phyloP scores from a whole-genome alignment of 2,888 invertebrate genomes.

The Fragum fragum region DNA sequence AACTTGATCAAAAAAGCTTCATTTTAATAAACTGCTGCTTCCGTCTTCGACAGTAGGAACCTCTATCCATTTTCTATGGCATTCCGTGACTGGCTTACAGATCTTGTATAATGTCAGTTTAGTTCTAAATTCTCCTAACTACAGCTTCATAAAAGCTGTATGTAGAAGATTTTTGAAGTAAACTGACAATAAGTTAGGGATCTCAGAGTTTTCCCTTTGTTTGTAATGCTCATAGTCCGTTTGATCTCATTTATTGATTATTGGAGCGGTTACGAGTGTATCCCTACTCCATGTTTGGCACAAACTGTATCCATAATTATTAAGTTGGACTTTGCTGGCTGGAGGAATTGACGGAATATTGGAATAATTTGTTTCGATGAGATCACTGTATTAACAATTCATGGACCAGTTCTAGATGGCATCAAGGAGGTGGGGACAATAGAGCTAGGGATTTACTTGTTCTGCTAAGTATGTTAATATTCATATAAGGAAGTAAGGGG shows the following conservation, averaged over 20 bases:
- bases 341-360: slow-evolving; percentile 57
- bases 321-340: slow-evolving; percentile 63
- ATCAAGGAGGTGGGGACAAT: slow-evolving; percentile 17
- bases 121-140: neutral
- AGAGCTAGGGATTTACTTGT: slow-evolving; percentile 11
- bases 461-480: slow-evolving; percentile 10
- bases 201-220: slow-evolving; percentile 49
- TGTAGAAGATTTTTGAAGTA: neutral
- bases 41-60: slow-evolving; percentile 2
- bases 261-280: slow-evolving; percentile 58
- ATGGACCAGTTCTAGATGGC: slow-evolving; percentile 39
- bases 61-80: slow-evolving; percentile 17
- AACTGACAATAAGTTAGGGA: slow-evolving; percentile 30
- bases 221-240: slow-evolving; percentile 61
- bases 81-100: slow-evolving; percentile 37
- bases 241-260: slow-evolving; percentile 65
- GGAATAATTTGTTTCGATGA: slow-evolving; percentile 68
- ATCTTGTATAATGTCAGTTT: slow-evolving; percentile 26
- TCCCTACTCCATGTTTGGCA: slow-evolving; percentile 54
- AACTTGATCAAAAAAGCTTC: slow-evolving; percentile 24
- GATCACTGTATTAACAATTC: slow-evolving; percentile 64
- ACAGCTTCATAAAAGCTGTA: neutral
- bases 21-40: slow-evolving; percentile 28
- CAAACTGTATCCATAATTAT: slow-evolving; percentile 65
- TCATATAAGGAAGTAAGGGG: neutral